Percentiles rank a stretch among this genome's conserved stretches.
phyloP scores from a whole-genome alignment of 2,888 invertebrate species.

The Callyntrura guangdongensis region DNA sequence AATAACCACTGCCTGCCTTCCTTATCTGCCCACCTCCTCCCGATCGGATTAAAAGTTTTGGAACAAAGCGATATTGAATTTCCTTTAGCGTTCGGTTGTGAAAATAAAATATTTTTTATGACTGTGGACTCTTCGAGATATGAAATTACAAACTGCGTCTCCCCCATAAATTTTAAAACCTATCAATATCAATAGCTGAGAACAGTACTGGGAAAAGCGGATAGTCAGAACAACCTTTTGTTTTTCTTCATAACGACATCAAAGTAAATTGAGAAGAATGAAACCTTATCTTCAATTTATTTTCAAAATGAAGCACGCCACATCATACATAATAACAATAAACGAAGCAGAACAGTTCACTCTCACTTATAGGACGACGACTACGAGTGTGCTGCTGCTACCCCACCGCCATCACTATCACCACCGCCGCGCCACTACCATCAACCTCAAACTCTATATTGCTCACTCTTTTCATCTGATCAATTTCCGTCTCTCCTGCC shows the following conservation, averaged over 20 bases:
- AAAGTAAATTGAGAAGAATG: conserved; percentile 37
- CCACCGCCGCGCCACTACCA: background rate
- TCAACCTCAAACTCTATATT: too few relatives aligned
- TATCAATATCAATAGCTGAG: conserved; percentile 25
- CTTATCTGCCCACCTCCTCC: background rate
- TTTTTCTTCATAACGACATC: background rate
- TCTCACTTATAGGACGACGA: conserved; percentile 29
- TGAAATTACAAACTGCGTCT: conserved; percentile 5
- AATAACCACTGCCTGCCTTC: background rate
- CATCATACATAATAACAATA: conserved; percentile 29
- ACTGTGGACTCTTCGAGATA: background rate
- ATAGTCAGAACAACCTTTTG: background rate
- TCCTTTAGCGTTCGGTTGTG: background rate
- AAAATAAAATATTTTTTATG: conserved; percentile 31
- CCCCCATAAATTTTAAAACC: background rate
- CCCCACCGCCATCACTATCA: background rate
- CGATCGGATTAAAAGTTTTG: conserved; percentile 9
- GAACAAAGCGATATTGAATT: background rate
- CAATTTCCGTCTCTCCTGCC: conserved; percentile 63
- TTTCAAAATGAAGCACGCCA: conserved; percentile 41
- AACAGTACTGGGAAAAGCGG: background rate
- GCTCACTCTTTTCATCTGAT: conserved; percentile 43
- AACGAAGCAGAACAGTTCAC: conserved; percentile 21
- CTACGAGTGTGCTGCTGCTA: background rate
- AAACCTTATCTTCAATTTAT: background rate